Evolutionary conservation across 2,888 invertebrate genomes (phyloP).

Genomic region (Anodontia alba): DNA sequence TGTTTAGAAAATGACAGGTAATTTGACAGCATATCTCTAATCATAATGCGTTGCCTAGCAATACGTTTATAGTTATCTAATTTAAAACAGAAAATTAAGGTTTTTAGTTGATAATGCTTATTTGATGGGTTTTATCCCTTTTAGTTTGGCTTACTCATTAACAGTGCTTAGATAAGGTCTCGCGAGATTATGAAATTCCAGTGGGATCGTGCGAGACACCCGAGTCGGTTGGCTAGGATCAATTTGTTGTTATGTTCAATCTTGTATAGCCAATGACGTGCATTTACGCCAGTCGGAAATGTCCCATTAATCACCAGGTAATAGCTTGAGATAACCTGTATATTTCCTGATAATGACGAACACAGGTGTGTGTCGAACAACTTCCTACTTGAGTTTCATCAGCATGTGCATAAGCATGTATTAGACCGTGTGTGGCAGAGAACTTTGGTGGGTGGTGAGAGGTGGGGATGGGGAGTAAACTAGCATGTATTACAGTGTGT

Average conservation of each 20-base stretch:
- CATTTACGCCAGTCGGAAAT: slow-evolving; percentile 34
- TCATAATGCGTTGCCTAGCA: slow-evolving; percentile 16
- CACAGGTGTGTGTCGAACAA: neutral
- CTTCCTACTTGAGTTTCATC: neutral
- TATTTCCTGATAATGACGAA: neutral
- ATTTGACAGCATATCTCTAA: slow-evolving; percentile 10
- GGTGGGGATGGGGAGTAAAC: too few species aligned
- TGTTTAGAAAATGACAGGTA: slow-evolving; percentile 13
- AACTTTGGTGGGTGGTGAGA: too few species aligned
- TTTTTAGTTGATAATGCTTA: slow-evolving; percentile 31
- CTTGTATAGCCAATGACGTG: neutral
- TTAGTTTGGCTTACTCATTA: slow-evolving; percentile 33
- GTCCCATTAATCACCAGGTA: slow-evolving; percentile 29
- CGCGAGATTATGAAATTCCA: slow-evolving; percentile 27
- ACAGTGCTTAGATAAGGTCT: slow-evolving; percentile 26
- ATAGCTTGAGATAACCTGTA: neutral
- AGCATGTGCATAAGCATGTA: too few species aligned
- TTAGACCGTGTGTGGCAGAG: too few species aligned
- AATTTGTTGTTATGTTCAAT: slow-evolving; percentile 30
- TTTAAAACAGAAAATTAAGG: slow-evolving; percentile 23
- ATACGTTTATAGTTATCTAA: slow-evolving; percentile 17
- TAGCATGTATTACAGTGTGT: too few species aligned
- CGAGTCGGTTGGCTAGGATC: slow-evolving; percentile 23
- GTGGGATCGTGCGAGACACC: slow-evolving; percentile 29
- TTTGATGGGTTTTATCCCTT: slow-evolving; percentile 36